A percentile compares a stretch with the other conserved stretches of the same genome.
Evolutionary conservation across 2,888 invertebrate genomes (phyloP).

Genomic region (Dione juno): DNA sequence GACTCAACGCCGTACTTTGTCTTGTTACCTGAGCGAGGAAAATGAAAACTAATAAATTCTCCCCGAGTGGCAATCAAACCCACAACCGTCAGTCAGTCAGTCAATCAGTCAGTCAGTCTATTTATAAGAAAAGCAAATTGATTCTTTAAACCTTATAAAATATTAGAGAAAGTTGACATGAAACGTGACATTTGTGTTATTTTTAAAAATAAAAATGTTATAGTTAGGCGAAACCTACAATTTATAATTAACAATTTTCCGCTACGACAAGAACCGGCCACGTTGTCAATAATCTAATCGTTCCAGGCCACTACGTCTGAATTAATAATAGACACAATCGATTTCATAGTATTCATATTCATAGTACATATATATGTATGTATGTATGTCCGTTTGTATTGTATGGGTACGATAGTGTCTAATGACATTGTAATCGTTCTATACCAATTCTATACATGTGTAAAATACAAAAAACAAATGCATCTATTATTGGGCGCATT

Average conservation of each 20-base stretch:
- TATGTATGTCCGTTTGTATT: slow-evolving; percentile 8
- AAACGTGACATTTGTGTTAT: background rate
- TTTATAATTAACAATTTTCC: slow-evolving; percentile 10
- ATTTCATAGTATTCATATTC: background rate
- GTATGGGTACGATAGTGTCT: background rate
- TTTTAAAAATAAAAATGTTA: background rate
- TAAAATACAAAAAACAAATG: no score
- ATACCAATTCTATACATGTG: no score
- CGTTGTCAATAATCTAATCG: slow-evolving; percentile 23
- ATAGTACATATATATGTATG: background rate
- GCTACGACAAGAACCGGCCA: background rate
- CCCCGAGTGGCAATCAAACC: no score
- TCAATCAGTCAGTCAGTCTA: no score
- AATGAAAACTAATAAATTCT: no score
- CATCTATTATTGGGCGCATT: no score
- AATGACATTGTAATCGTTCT: background rate
- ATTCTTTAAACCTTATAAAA: background rate
- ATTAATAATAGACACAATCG: slow-evolving; percentile 36
- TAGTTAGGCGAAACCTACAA: background rate
- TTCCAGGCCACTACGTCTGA: slow-evolving; percentile 23
- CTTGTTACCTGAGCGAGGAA: no score
- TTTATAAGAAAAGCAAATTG: background rate
- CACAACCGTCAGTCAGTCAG: no score
- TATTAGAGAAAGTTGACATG: background rate
- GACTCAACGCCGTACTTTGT: no score